Conservation (phyloP, 2,888 invertebrate genomes). For the Imbricaverruca yamaguchii region DNA sequence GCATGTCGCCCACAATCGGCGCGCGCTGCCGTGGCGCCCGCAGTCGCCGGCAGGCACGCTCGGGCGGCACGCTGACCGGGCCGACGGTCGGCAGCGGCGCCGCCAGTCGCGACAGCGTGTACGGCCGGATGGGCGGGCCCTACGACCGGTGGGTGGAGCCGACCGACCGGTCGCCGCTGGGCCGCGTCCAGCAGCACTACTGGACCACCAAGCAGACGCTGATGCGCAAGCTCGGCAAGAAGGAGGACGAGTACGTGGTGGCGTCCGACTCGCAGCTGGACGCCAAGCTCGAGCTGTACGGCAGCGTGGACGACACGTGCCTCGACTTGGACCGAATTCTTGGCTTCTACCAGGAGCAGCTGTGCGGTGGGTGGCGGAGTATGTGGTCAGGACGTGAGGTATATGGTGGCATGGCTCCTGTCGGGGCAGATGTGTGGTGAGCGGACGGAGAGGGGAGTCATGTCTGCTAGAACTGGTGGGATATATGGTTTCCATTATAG, state of each 20-base stretch:
- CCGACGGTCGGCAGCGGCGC: neutral
- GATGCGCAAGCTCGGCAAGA: constrained; percentile 74
- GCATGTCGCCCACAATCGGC: neutral
- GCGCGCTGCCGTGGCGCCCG: neutral
- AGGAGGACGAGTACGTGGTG: constrained; percentile 91
- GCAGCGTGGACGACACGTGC: constrained; percentile 85
- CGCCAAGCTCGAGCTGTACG: constrained; percentile 87
- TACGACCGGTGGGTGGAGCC: constrained; percentile 34
- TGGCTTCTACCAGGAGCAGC: constrained; percentile 85
- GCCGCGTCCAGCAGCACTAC: constrained; percentile 31
- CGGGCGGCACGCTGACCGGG: neutral
- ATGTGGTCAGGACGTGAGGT: too few species aligned
- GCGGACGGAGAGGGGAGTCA: too few species aligned
- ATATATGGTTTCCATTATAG: too few species aligned
- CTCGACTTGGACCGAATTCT: constrained; percentile 76
- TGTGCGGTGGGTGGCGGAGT: constrained; percentile 55
- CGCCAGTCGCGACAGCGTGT: neutral
- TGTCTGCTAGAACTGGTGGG: too few species aligned
- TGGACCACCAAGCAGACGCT: constrained; percentile 34
- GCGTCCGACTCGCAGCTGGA: constrained; percentile 95
- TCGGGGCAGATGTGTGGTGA: too few species aligned
- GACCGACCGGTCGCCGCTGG: constrained; percentile 26
- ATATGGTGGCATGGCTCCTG: too few species aligned
- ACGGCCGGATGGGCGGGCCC: constrained; percentile 25
- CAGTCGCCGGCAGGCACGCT: neutral